These are phyloP conservation scores for Phortica okadai DNA, from an alignment of 2,888 invertebrate genomes.

Conservation along the genomic window DNA sequence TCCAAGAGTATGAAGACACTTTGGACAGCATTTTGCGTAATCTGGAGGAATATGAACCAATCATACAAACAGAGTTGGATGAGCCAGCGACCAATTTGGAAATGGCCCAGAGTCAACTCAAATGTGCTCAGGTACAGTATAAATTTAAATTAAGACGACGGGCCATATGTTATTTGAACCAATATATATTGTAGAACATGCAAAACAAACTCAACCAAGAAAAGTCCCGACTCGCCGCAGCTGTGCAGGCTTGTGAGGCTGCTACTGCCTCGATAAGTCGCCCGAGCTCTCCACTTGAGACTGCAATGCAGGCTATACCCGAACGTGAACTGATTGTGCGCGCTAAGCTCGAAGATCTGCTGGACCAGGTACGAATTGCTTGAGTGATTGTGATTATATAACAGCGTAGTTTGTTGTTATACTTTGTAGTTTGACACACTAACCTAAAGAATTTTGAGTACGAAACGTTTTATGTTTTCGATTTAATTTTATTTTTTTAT, in stretches of 20 bases:
- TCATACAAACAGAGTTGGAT: conserved; percentile 85
- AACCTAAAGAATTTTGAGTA: not conserved
- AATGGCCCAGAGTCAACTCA: conserved; percentile 84
- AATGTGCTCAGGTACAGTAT: conserved; percentile 81
- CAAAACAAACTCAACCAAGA: conserved; percentile 93
- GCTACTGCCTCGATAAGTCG: conserved; percentile 94
- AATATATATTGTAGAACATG: conserved; percentile 76
- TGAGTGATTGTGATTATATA: not conserved
- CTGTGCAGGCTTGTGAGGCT: conserved; percentile 95
- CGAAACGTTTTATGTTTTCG: not conserved
- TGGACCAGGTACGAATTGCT: conserved; percentile 86
- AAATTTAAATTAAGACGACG: not conserved
- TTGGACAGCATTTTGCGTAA: conserved; percentile 90
- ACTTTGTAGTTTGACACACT: conserved; percentile 10
- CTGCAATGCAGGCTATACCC: conserved; percentile 89
- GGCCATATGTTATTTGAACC: not conserved
- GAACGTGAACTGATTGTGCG: conserved; percentile 90
- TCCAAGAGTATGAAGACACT: conserved; percentile 94
- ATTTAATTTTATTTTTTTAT: conserved; percentile 18
- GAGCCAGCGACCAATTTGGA: conserved; percentile 85
- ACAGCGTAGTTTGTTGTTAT: not conserved
- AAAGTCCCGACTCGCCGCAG: conserved; percentile 89
- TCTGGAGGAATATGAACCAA: conserved; percentile 87
- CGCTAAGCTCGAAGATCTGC: conserved; percentile 91
- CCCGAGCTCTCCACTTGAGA: conserved; percentile 92